Base-by-base conservation (phyloP, 53 echinoderm and acorn worm genomes). In the Holothuria scabra region DNA sequence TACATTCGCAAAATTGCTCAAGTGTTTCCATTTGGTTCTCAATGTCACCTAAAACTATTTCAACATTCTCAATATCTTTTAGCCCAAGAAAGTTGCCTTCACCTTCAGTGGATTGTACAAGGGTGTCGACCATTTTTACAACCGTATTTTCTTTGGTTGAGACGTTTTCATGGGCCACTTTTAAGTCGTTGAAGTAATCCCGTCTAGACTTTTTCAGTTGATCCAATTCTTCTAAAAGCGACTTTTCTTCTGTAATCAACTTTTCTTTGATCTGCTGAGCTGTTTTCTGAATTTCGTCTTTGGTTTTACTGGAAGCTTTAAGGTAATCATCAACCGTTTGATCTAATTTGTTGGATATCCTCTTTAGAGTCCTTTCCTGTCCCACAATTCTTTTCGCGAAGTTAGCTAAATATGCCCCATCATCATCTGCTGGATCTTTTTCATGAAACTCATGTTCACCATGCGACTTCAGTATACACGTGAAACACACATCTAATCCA, bases 181-280 rank as follows among this genome's bases (percentile, higher is more conserved):
- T n/a, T 5, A 78, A 56, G 49, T 78, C 78, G 32, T 56, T 78
- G 26, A 78, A 78, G 31, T 78, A 78, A 0, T 78, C 58, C 13
- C 28, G 25, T 23, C 78, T 78, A 19, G 78, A 78, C 10, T 28
- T 12, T 26, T 23, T 25, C 78, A 78, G 31, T 6, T 31, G 29
- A 32, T 30, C 49, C 10, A 78, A 26, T 78, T 78, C 78, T 19
- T 31, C n/a, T 46, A 78, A 23, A 32, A 78, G 78, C 11, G 29
- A 23, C 28, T 16, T 57, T 31, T 56, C 78, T 58, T 78, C 78
- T 12, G 5, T 29, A 24, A 59, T 12, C 12, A 78, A 19, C 55
- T 56, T 56, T 30, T 78, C 58, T 1, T 46, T 58, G 19, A 58
- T 28, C 3, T 59, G 12, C 31, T 31, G 30, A 4, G 78, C 78